A percentile compares a stretch with the other conserved stretches of the same genome.
Conservation (phyloP, 2,797 vertebrate genomes). For the Danio choprae region DNA sequence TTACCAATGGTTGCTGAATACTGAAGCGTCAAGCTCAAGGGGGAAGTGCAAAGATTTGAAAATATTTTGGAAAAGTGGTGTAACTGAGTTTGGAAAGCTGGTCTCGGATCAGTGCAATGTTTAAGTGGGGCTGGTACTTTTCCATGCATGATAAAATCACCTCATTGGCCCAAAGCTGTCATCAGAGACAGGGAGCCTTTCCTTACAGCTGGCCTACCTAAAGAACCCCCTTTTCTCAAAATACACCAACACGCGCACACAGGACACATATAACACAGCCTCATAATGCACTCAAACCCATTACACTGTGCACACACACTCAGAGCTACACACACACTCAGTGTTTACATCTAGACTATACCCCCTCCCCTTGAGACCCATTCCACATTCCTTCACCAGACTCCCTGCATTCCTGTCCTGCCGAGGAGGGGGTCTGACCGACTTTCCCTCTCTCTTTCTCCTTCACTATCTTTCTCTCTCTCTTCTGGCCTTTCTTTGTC, state of each 20-base stretch:
- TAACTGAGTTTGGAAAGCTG: constrained; percentile 24
- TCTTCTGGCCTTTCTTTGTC: constrained; percentile 30
- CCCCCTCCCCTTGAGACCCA: constrained; percentile 61
- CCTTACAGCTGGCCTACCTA: constrained; percentile 57
- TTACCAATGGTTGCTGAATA: not conserved
- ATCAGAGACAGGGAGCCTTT: constrained; percentile 48
- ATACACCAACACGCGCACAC: constrained; percentile 17
- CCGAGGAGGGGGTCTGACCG: constrained; percentile 64
- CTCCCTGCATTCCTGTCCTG: constrained; percentile 71
- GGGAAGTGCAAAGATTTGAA: not conserved
- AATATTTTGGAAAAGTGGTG: not conserved
- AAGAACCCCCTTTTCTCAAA: constrained; percentile 47
- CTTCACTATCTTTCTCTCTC: constrained; percentile 33
- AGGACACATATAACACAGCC: constrained; percentile 11
- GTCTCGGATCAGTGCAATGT: constrained; percentile 46
- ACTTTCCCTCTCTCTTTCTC: constrained; percentile 56
- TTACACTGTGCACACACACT: constrained; percentile 14
- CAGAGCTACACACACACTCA: constrained; percentile 51
- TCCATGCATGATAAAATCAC: constrained; percentile 56
- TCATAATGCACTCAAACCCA: constrained; percentile 3
- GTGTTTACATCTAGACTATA: constrained; percentile 70
- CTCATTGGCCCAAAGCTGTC: constrained; percentile 58
- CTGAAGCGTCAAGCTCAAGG: not conserved
- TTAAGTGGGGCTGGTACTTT: constrained; percentile 51
- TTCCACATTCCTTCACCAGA: constrained; percentile 71